Evolutionary conservation across 2,797 vertebrate species (phyloP), one percentile per base, ranked within the genome.

Genomic region (Crotalus adamanteus): DNA sequence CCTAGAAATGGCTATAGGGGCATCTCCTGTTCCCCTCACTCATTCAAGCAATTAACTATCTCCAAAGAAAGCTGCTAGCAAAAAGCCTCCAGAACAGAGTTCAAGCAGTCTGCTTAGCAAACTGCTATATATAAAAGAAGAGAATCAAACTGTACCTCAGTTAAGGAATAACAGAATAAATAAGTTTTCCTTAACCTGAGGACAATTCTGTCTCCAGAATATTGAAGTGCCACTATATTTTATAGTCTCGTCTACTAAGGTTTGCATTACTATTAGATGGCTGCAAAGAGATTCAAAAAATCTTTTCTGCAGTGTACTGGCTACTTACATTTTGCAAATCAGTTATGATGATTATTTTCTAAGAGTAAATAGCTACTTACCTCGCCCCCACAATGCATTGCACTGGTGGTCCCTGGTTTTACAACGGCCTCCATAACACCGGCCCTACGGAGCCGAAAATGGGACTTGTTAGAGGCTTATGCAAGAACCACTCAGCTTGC

Each of bases 361-460:
- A 47, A 11, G 9, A 47, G 37, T 47, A 37, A 83, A 83, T 47
- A 11, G 37, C 4, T 31, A 98, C 98, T 97, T 94, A 99, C 99
- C 97, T 1, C 97, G 98, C 63, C 98, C 98, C 99, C 99, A 99
- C 6, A 99, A 98, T 73, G 97, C 97, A 37, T 96, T 97, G 96
- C 99, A 99, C 96, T 99, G 99, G 31, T 98, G 98, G 91, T 99
- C 99, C 93, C 98, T 97, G 65, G 98, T 99, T 94, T 98, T 98
- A 96, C 99, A 99, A 78, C 98, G 98, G 26, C 99, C 99, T 0
- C 98, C 97, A 0, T 99, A 99, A 95, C 99, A 99, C 12, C 99
- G 98, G 13, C 99, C 99, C 99, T 99, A 92, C 14, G 47, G 85
- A 91, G 78, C 4, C 4, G 56, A 94, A 91, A 86, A n/a, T 42